These are phyloP conservation scores for Hermodice carunculata DNA, from an alignment of 2,888 invertebrate species.

Conservation along the genomic window DNA sequence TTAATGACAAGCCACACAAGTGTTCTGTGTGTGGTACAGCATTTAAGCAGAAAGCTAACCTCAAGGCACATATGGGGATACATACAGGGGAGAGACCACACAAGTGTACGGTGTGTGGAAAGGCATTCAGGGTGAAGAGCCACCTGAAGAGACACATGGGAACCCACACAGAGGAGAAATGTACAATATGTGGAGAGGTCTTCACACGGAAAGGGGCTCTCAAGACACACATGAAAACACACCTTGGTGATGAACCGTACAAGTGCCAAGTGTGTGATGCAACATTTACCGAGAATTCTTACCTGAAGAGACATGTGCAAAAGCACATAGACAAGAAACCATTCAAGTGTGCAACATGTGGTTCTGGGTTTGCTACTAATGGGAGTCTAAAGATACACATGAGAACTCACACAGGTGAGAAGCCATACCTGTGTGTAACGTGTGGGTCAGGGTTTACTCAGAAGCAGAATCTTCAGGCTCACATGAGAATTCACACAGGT, in stretches of 20 bases:
- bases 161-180: constrained; percentile 8
- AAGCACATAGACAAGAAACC: no score
- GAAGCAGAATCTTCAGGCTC: no score
- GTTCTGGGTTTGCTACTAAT: no score
- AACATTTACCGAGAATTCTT: no score
- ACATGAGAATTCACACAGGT: no score
- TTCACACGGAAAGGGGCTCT: constrained; percentile 9
- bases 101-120: constrained; percentile 4
- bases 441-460: no score
- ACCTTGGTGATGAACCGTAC: constrained; percentile 17
- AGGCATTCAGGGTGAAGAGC: constrained; percentile 4
- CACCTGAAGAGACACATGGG: constrained; percentile 11
- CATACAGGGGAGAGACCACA: constrained; percentile 14
- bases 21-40: constrained; percentile 5
- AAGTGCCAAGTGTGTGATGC: constrained; percentile 5
- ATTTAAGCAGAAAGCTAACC: constrained; percentile 8
- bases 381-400: no score
- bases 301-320: no score
- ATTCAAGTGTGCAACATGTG: no score
- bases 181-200: constrained; percentile 3
- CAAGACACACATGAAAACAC: constrained; percentile 10
- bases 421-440: no score
- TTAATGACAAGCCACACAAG: background rate
- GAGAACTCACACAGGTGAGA: no score
- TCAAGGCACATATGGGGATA: constrained; percentile 8